Evolutionary conservation across 1,140 invertebrate species (phyloP).

Genomic region (Procambarus clarkii): DNA sequence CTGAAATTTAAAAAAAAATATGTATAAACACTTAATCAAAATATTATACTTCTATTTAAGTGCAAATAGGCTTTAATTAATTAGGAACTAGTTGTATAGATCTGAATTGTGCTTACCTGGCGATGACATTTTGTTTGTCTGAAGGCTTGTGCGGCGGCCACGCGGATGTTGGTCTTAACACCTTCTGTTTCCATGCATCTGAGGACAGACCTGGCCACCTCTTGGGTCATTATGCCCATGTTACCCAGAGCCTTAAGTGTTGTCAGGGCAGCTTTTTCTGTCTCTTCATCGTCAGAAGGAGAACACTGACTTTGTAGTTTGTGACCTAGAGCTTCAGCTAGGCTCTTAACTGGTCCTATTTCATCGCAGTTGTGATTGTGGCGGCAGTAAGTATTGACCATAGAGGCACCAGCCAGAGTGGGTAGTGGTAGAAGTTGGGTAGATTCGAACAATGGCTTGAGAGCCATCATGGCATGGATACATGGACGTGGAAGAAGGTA

Average conservation of each 20-base stretch:
- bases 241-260: conserved; percentile 51
- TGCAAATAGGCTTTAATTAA: too few species aligned
- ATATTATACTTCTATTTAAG: too few species aligned
- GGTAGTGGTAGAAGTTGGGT: not conserved
- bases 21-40: too few species aligned
- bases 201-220: conserved; percentile 9
- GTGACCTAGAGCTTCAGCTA: conserved; percentile 13
- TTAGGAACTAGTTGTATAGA: too few species aligned
- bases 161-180: conserved; percentile 6
- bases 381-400: conserved; percentile 40
- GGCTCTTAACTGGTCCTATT: not conserved
- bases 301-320: conserved; percentile 34
- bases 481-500: conserved; percentile 14
- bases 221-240: conserved; percentile 43
- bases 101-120: not conserved
- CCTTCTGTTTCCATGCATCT: conserved; percentile 4
- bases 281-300: conserved; percentile 21
- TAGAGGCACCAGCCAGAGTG: conserved; percentile 39
- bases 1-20: not conserved
- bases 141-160: conserved; percentile 46
- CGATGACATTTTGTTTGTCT: conserved; percentile 19
- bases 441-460: conserved; percentile 35
- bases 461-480: conserved; percentile 1
- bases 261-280: conserved; percentile 1
- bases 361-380: not conserved